Base-by-base conservation (phyloP, 2,888 invertebrate genomes). In the Tridacna crocea region DNA sequence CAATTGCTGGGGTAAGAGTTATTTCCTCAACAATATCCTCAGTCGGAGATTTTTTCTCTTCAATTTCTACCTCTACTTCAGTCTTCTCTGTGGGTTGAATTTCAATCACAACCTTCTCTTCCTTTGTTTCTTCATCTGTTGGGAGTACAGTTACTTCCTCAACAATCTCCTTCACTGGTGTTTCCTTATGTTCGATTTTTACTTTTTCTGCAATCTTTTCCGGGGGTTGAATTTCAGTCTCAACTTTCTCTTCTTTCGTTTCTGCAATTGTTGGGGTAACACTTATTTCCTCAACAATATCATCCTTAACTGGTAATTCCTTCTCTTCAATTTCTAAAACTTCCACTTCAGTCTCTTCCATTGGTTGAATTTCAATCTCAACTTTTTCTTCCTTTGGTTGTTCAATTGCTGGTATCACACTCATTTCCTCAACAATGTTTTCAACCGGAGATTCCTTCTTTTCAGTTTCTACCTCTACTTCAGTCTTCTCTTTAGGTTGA, bases 1-100 rank as follows among this genome's bases (percentile, higher is more conserved):
- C 79, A 15, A 47, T 51, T 24, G 60, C 13, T 68, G 84, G 72
- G 19, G 78, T 74, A 61, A 61, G 58, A 73, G 75, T 60, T 55
- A 70, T 13, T 8, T 63, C 63, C 13, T 63, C 22, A 63, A 24
- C 24, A 17, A 75, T 72, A 15, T 73, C 70, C 66, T 85, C 83
- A 70, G 63, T n/a, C n/a, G n/a, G n/a, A n/a, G n/a, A 22, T 47
- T 61, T 75, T 19, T 68, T 55, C 68, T 77, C 79, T 27, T 51
- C 68, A 46, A 72, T 36, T 26, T 66, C 26, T 46, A 77, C 77
- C 11, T n/a, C 27, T 13, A 65, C 65, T 65, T 65, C 60, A n/a
- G n/a, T n/a, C n/a, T n/a, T n/a, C n/a, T n/a, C n/a, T n/a, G n/a
- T n/a, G n/a, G n/a, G n/a, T n/a, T n/a, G n/a, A n/a, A n/a, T n/a